Evolutionary conservation across 2,888 invertebrate species (phyloP).

Genomic region (Dryobota labecula): DNA sequence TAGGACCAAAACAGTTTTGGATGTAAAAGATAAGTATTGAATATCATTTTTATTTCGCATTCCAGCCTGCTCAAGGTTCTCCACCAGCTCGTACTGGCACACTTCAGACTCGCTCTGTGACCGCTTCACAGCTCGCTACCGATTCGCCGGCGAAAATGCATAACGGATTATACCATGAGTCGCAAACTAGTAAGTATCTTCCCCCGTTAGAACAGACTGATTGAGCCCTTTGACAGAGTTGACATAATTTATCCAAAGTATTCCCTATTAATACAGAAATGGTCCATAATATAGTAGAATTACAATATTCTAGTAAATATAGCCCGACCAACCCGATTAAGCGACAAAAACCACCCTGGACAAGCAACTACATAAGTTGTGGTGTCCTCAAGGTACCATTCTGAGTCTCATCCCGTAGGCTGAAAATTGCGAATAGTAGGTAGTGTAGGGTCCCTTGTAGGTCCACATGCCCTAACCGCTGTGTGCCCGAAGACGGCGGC

Average conservation of each 20-base stretch:
- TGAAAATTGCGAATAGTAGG: neutral
- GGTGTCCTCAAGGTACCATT: slow-evolving; percentile 50
- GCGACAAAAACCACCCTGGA: neutral
- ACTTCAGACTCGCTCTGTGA: slow-evolving; percentile 96
- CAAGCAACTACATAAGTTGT: neutral
- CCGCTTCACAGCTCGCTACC: slow-evolving; percentile 97
- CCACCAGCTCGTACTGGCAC: slow-evolving; percentile 94
- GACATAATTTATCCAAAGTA: neutral
- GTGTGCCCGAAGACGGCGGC: slow-evolving; percentile 84
- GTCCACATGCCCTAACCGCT: too few species aligned
- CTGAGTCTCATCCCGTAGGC: slow-evolving; percentile 22
- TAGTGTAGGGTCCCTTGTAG: too few species aligned
- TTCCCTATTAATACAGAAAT: slow-evolving; percentile 4
- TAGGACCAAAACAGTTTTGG: neutral
- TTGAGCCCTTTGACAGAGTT: slow-evolving; percentile 29
- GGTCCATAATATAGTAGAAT: neutral
- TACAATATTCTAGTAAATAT: neutral
- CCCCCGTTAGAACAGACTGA: neutral
- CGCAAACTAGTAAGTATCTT: slow-evolving; percentile 90
- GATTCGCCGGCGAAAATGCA: slow-evolving; percentile 97
- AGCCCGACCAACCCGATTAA: neutral
- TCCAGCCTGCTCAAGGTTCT: slow-evolving; percentile 81
- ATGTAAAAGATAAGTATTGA: neutral
- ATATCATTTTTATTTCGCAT: neutral
- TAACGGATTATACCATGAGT: slow-evolving; percentile 93